Evolutionary conservation across 2,797 vertebrate species (phyloP).

Genomic region (Enteromius mattozi): DNA sequence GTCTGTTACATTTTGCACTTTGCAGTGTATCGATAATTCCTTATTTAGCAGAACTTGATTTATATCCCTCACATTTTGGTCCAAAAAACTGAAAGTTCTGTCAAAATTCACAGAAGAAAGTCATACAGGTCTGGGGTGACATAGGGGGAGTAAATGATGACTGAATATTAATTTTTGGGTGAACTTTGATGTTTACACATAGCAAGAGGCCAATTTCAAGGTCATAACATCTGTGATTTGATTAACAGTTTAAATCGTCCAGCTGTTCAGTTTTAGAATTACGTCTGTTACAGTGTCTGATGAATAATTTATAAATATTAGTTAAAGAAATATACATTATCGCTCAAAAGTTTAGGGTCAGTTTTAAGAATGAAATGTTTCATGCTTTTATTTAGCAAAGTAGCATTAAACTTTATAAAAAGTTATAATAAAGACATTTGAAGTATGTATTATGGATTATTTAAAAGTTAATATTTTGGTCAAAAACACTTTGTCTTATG

Average conservation of each 20-base stretch:
- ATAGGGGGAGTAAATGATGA: neutral
- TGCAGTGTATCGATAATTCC: constrained; percentile 18
- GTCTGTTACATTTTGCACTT: constrained; percentile 58
- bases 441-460: no score
- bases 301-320: neutral
- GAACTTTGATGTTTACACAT: neutral
- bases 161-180: neutral
- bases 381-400: neutral
- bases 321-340: neutral
- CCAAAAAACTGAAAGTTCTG: neutral
- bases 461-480: no score
- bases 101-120: neutral
- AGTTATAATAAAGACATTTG: neutral
- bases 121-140: neutral
- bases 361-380: neutral
- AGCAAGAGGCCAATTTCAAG: neutral
- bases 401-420: neutral
- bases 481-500: no score
- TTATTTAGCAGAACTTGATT: constrained; percentile 60
- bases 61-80: constrained; percentile 29
- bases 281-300: neutral
- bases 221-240: neutral
- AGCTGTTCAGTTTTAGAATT: neutral
- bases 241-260: neutral
- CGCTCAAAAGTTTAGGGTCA: neutral